Conservation (phyloP, 2,888 invertebrate genomes). For the Thera obeliscata region DNA sequence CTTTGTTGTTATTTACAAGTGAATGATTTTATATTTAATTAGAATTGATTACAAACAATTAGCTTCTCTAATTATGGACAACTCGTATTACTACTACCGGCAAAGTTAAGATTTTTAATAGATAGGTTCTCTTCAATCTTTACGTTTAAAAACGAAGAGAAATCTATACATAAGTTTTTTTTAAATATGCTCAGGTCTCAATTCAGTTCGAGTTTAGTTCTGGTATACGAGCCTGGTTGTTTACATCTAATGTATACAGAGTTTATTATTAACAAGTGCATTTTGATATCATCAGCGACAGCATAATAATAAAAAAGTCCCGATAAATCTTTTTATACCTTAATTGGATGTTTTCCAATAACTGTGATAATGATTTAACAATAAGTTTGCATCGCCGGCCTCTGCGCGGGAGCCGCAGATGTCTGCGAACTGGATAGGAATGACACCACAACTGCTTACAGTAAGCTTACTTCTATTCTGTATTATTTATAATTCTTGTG, state of each 20-base stretch:
- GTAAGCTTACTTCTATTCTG: constrained; percentile 49
- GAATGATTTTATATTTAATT: constrained; percentile 13
- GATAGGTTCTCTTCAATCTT: not conserved
- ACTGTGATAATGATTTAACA: constrained; percentile 22
- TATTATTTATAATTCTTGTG: constrained; percentile 84
- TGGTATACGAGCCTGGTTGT: not conserved
- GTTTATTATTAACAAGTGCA: constrained; percentile 28
- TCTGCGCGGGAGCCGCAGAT: constrained; percentile 41
- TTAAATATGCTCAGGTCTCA: not conserved
- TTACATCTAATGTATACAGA: constrained; percentile 5
- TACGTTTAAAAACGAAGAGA: not conserved
- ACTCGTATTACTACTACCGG: not conserved
- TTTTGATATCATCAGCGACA: constrained; percentile 21
- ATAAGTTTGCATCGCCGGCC: constrained; percentile 13
- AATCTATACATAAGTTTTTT: no score
- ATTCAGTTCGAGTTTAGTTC: constrained; percentile 2
- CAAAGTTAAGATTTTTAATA: not conserved
- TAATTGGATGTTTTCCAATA: constrained; percentile 17
- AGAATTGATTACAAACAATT: constrained; percentile 9
- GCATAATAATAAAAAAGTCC: constrained; percentile 1
- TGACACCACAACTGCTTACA: constrained; percentile 61
- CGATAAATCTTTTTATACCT: constrained; percentile 4
- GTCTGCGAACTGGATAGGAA: constrained; percentile 51
- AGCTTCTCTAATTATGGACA: not conserved
- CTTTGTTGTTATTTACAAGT: constrained; percentile 24